Conservation (phyloP, 2,888 invertebrate species). For the Trichopria drosophilae region DNA sequence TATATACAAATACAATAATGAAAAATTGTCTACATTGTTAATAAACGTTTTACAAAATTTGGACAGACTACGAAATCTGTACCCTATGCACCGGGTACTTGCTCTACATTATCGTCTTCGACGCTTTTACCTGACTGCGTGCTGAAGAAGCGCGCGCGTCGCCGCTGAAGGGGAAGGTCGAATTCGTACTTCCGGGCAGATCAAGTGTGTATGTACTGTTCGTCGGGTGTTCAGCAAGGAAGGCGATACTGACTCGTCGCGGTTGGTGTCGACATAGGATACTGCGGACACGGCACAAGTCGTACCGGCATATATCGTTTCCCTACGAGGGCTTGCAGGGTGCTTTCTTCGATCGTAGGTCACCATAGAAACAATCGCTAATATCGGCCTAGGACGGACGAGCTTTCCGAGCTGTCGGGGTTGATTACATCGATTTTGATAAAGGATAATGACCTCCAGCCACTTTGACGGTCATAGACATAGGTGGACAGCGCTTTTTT, state of each 20-base stretch:
- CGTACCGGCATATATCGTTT: conserved; percentile 29
- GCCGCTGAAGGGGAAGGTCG: too few species aligned
- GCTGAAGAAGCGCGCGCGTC: conserved; percentile 12
- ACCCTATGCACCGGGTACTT: too few species aligned
- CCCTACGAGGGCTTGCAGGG: conserved; percentile 23
- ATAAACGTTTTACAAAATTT: too few species aligned
- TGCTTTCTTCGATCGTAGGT: conserved; percentile 44
- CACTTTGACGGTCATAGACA: conserved; percentile 45
- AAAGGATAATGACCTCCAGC: conserved; percentile 53
- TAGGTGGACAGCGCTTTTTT: too few species aligned
- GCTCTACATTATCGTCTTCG: too few species aligned
- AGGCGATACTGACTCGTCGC: conserved; percentile 22
- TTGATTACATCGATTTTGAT: conserved; percentile 50
- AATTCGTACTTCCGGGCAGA: too few species aligned
- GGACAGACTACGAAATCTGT: too few species aligned
- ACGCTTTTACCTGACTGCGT: conserved; percentile 5
- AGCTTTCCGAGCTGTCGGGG: conserved; percentile 35
- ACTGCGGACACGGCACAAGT: conserved; percentile 34
- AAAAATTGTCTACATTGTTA: too few species aligned
- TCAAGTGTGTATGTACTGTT: too few species aligned
- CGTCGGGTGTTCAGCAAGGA: conserved; percentile 2
- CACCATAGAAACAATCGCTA: conserved; percentile 52
- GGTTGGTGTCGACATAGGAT: conserved; percentile 41
- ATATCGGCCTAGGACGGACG: conserved; percentile 34
- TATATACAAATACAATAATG: too few species aligned